phyloP scores from a whole-genome alignment of 2,888 invertebrate species.

The Acronicta leporina region DNA sequence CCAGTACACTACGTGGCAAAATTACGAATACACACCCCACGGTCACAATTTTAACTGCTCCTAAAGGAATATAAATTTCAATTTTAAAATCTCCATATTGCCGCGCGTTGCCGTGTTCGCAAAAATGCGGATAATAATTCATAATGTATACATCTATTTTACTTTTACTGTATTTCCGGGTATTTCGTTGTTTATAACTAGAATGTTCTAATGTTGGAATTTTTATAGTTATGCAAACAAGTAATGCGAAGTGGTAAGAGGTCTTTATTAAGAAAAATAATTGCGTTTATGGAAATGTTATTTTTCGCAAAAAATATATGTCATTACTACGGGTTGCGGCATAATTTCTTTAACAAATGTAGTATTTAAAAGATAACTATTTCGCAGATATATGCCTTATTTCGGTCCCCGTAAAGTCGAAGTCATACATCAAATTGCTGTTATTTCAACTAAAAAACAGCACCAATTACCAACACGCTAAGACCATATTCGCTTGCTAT shows the following conservation, averaged over 20 bases:
- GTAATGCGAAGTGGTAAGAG: conserved; percentile 11
- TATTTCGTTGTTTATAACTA: conserved; percentile 24
- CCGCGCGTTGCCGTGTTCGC: conserved; percentile 50
- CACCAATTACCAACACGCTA: too few relatives aligned
- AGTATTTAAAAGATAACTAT: too few relatives aligned
- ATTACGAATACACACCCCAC: conserved; percentile 42
- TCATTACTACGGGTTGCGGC: too few relatives aligned
- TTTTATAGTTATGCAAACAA: conserved; percentile 34
- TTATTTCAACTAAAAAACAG: too few relatives aligned
- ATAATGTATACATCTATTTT: conserved; percentile 50
- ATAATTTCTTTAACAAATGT: too few relatives aligned
- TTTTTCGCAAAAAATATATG: neutral
- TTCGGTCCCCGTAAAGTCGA: too few relatives aligned
- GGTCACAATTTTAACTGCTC: conserved; percentile 69
- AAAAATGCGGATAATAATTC: conserved; percentile 55
- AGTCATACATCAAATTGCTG: too few relatives aligned
- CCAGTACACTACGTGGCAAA: conserved; percentile 45
- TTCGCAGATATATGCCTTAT: too few relatives aligned
- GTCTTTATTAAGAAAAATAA: conserved; percentile 20
- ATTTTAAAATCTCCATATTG: conserved; percentile 77
- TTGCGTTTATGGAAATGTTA: neutral
- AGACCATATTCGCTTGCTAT: too few relatives aligned
- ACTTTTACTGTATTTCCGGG: conserved; percentile 30
- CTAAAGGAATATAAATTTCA: conserved; percentile 80
- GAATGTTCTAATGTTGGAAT: conserved; percentile 29